These are phyloP conservation scores for Bombus difficillimus DNA, from an alignment of 1,140 invertebrate species.

Conservation along the genomic window DNA sequence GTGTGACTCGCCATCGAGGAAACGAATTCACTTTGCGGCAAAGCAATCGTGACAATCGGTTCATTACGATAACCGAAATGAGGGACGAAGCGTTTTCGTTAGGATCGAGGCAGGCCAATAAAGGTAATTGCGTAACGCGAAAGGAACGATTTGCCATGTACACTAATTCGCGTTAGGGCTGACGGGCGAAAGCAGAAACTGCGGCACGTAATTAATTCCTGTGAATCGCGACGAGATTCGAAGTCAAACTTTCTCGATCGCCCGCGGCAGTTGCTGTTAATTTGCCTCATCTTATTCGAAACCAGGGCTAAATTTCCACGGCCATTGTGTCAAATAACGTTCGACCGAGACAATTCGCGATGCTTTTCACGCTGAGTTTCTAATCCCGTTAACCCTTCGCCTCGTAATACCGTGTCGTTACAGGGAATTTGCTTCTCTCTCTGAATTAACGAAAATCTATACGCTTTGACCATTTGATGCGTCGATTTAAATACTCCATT, in stretches of 20 bases:
- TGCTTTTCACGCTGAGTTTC: slow-evolving; percentile 13
- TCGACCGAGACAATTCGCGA: slow-evolving; percentile 40
- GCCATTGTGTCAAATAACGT: slow-evolving; percentile 46
- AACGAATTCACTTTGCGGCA: background rate
- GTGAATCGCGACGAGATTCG: slow-evolving; percentile 54
- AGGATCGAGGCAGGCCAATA: background rate
- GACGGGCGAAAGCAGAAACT: slow-evolving; percentile 43
- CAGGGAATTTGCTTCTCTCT: background rate
- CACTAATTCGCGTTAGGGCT: slow-evolving; percentile 25
- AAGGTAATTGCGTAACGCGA: slow-evolving; percentile 20
- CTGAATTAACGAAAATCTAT: slow-evolving; percentile 16
- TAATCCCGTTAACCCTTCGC: slow-evolving; percentile 27
- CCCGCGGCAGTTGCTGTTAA: slow-evolving; percentile 56
- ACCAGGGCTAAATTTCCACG: slow-evolving; percentile 43
- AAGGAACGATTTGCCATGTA: slow-evolving; percentile 16
- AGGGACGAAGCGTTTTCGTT: slow-evolving; percentile 23
- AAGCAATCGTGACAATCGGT: background rate
- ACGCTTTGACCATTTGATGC: background rate
- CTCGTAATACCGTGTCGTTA: background rate
- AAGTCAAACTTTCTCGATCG: slow-evolving; percentile 64
- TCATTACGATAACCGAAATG: background rate
- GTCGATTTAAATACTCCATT: background rate
- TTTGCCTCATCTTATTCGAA: slow-evolving; percentile 49
- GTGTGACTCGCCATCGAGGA: no score
- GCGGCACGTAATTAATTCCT: slow-evolving; percentile 55